Evolutionary conservation across 2,888 invertebrate genomes (phyloP).

Genomic region (Microctonus hyperodae): DNA sequence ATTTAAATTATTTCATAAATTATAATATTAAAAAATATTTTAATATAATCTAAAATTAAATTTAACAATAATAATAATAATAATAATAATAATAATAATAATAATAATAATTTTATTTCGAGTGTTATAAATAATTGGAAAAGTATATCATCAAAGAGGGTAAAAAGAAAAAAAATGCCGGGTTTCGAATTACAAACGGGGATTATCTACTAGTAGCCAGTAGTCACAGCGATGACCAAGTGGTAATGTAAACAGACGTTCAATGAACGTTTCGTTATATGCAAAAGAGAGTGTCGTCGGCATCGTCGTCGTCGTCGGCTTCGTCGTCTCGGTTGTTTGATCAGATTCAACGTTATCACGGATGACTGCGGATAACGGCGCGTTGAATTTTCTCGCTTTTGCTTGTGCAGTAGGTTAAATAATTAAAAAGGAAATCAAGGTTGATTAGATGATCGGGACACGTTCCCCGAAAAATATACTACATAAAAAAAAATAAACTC

Average conservation of each 20-base stretch:
- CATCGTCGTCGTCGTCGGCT: background rate
- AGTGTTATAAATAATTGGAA: no score
- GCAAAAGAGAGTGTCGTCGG: background rate
- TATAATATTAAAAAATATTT: no score
- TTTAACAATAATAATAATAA: no score
- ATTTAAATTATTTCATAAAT: no score
- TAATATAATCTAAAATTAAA: no score
- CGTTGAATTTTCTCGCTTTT: constrained; percentile 25
- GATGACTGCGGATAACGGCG: background rate
- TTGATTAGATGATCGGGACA: constrained; percentile 50
- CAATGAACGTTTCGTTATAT: background rate
- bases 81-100: no score
- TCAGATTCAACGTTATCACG: constrained; percentile 4
- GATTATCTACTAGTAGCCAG: background rate
- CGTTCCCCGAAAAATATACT: background rate
- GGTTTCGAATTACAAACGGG: background rate
- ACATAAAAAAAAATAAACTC: background rate
- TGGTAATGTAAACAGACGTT: background rate
- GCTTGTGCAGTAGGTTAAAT: constrained; percentile 46
- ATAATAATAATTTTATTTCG: no score
- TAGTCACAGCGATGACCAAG: background rate
- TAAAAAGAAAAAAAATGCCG: background rate
- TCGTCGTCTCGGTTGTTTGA: background rate
- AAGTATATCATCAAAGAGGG: background rate
- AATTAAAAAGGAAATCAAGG: constrained; percentile 54